These are phyloP conservation scores for Drosophila recens DNA, from an alignment of 2,888 invertebrate species.

Conservation along the genomic window DNA sequence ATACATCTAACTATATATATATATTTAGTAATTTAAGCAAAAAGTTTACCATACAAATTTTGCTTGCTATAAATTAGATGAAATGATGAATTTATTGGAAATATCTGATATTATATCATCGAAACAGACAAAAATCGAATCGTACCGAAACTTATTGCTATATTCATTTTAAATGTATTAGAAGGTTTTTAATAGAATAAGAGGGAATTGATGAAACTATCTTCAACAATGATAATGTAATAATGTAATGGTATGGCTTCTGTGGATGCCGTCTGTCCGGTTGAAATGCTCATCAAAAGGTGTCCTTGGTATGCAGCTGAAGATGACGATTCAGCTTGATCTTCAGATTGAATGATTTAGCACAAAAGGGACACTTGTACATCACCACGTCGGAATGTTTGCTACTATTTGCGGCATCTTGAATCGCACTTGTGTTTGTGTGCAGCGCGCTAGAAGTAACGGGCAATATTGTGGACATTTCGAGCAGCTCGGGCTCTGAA, in stretches of 20 bases:
- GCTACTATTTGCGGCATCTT: neutral
- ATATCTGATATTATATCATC: slow-evolving; percentile 1
- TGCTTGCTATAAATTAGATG: slow-evolving; percentile 34
- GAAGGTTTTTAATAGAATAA: no score
- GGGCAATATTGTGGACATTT: neutral
- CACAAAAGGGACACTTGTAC: slow-evolving; percentile 67
- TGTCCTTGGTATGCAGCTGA: slow-evolving; percentile 56
- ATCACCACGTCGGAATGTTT: slow-evolving; percentile 20
- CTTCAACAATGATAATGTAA: neutral
- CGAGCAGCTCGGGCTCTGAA: neutral
- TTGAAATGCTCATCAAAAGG: slow-evolving; percentile 14
- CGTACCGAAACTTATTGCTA: neutral
- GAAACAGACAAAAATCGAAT: neutral
- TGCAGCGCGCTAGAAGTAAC: neutral
- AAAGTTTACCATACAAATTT: slow-evolving; percentile 43
- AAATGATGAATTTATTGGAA: slow-evolving; percentile 16
- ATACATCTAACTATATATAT: slow-evolving; percentile 22
- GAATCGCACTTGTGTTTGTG: neutral
- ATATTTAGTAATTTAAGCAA: slow-evolving; percentile 54
- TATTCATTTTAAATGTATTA: neutral
- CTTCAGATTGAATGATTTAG: slow-evolving; percentile 71
- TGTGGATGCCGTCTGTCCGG: neutral
- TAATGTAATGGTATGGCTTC: neutral
- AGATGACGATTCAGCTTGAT: slow-evolving; percentile 80
- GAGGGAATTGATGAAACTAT: slow-evolving; percentile 1